Evolutionary conservation across 2,888 invertebrate genomes (phyloP).

Genomic region (Syrphus vitripennis): DNA sequence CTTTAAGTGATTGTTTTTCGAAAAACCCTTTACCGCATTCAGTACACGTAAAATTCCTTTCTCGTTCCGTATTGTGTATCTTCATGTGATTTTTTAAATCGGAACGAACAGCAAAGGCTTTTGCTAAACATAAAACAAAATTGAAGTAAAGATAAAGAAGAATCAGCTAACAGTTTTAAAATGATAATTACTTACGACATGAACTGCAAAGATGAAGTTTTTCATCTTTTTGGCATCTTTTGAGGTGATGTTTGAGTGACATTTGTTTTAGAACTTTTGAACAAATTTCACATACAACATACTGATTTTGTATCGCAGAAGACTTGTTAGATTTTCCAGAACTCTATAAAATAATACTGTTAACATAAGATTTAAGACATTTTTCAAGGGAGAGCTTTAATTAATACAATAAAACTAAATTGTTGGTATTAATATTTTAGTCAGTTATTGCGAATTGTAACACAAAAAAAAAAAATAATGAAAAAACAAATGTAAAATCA

Average conservation of each 20-base stretch:
- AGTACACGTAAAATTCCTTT: constrained; percentile 31
- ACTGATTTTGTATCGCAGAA: background rate
- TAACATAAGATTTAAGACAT: background rate
- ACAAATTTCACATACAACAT: constrained; percentile 42
- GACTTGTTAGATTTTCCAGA: background rate
- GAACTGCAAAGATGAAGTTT: constrained; percentile 55
- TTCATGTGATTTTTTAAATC: constrained; percentile 62
- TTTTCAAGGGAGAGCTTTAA: no score
- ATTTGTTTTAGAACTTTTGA: constrained; percentile 46
- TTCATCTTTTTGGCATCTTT: constrained; percentile 44
- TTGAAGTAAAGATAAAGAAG: background rate
- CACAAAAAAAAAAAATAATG: no score
- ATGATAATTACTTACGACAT: constrained; percentile 49
- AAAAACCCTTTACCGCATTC: constrained; percentile 60
- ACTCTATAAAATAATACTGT: background rate
- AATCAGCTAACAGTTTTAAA: background rate
- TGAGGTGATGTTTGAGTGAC: constrained; percentile 52
- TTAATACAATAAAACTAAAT: no score
- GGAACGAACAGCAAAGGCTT: constrained; percentile 38
- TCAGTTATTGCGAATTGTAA: no score
- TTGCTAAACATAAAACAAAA: constrained; percentile 17
- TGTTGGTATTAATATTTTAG: no score
- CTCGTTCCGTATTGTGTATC: constrained; percentile 40
- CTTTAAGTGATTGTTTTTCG: constrained; percentile 55
- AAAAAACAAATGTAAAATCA: no score